Percentiles rank a stretch among this genome's conserved stretches.
Conservation (phyloP, 2,888 invertebrate species). For the Drosophila engyochracea region DNA sequence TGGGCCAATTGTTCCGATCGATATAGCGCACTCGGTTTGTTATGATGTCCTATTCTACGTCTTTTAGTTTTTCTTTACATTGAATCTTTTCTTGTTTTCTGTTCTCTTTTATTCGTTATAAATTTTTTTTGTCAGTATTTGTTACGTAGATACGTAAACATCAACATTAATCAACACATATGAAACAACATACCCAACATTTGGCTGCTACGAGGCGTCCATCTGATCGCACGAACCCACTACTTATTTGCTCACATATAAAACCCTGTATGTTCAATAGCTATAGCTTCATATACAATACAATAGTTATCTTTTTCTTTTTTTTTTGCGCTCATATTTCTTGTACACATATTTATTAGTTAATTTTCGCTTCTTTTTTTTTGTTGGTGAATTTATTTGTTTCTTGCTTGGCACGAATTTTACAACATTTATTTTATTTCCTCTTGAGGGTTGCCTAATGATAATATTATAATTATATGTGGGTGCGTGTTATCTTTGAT, state of each 20-base stretch:
- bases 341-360: conserved; percentile 28
- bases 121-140: neutral
- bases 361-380: conserved; percentile 23
- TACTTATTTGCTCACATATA: conserved; percentile 79
- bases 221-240: conserved; percentile 42
- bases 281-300: conserved; percentile 71
- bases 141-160: conserved; percentile 43
- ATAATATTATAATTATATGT: conserved; percentile 54
- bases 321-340: conserved; percentile 34
- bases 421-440: conserved; percentile 61
- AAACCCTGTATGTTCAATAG: conserved; percentile 81
- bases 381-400: conserved; percentile 30
- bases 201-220: conserved; percentile 43
- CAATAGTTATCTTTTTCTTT: conserved; percentile 33
- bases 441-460: conserved; percentile 48
- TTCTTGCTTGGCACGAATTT: conserved; percentile 57
- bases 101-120: conserved; percentile 16
- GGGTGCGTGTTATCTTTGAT: conserved; percentile 65
- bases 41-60: conserved; percentile 31
- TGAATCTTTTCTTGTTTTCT: conserved; percentile 2
- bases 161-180: conserved; percentile 54
- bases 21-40: conserved; percentile 10
- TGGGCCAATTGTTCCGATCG: conserved; percentile 28
- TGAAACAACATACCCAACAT: conserved; percentile 53
- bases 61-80: neutral